Evolutionary conservation across 2,797 vertebrate genomes (phyloP).

Genomic region (Salarias fasciatus): DNA sequence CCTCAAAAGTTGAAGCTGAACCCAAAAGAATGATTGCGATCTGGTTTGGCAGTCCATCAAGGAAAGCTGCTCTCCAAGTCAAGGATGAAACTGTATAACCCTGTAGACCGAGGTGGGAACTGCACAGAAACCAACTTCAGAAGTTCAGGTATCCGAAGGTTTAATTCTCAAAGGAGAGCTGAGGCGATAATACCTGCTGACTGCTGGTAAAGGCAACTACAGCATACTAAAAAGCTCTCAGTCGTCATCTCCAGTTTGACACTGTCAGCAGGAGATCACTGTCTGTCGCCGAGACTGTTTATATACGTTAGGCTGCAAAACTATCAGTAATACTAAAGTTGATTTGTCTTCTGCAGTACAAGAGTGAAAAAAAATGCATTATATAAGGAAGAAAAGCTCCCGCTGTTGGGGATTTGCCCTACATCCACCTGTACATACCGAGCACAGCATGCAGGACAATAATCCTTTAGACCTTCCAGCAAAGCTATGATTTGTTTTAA

Average conservation of each 20-base stretch:
- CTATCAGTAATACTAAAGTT: background rate
- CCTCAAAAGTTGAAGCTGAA: background rate
- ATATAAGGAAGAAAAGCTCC: background rate
- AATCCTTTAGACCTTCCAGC: background rate
- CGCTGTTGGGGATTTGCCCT: constrained; percentile 20
- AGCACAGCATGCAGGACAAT: constrained; percentile 9
- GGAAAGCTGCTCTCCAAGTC: background rate
- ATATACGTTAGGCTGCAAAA: background rate
- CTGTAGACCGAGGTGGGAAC: background rate
- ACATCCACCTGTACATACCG: background rate
- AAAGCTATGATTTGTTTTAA: no score
- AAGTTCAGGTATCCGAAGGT: background rate
- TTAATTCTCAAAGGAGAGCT: background rate
- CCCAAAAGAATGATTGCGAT: background rate
- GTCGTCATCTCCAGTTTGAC: no score
- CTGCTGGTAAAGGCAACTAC: background rate
- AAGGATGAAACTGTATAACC: background rate
- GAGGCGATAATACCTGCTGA: background rate
- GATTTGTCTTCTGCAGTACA: background rate
- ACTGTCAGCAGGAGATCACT: no score
- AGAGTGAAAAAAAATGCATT: background rate
- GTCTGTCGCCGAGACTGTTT: background rate
- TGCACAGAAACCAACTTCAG: no score
- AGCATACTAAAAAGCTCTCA: background rate
- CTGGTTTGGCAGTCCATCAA: background rate